Evolutionary conservation across 2,888 invertebrate species (phyloP), one percentile per base, ranked within the genome.

Genomic region (Cylloceria caligata): DNA sequence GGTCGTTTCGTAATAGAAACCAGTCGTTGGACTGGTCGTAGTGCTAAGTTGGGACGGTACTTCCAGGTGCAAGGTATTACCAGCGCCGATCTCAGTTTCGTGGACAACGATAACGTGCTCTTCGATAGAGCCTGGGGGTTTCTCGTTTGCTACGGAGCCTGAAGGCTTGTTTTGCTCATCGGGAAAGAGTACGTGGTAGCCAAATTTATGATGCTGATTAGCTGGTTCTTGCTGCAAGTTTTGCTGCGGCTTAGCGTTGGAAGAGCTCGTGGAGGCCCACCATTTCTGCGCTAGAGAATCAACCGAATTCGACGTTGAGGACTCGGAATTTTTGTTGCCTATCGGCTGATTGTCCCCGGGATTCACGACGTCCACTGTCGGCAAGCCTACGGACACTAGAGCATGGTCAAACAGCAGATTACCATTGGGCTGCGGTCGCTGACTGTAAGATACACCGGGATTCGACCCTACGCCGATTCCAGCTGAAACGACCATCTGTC

Each of bases 91-190:
- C 0, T 91, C 91, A n/a, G 90, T 89, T 60, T 91, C 91, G 67
- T 91, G 90, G 34, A 91, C 86, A 2, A 92, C 87, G 0, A 91
- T 88, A 0, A 91, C 84, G 21, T 90, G 91, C 45, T 92, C 92
- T 24, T 92, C 91, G 1, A 90, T 57, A 0, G 7, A 1, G 11
- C 19, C 11, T 0, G 88, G 83, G 3, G 39, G 21, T 11, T 16
- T 42, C n/a, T 34, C 57, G 34, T 67, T 67, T 4, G 19, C 11
- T 0, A 19, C 19, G 4, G 49, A 55, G 2, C 45, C 13, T 5
- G 21, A 9, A 13, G 45, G 3, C 2, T 76, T 47, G 2, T 36
- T 21, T 9, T 73, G 30, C 0, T 79, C 79, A 9, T 76, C 68
- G 0, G 82, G 82, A n/a, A 83, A 83, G 0, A 83, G 72, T 11